These are phyloP conservation scores for Microcebus tavaratra DNA, from an alignment of 2,113 vertebrate species.

Conservation along the genomic window DNA sequence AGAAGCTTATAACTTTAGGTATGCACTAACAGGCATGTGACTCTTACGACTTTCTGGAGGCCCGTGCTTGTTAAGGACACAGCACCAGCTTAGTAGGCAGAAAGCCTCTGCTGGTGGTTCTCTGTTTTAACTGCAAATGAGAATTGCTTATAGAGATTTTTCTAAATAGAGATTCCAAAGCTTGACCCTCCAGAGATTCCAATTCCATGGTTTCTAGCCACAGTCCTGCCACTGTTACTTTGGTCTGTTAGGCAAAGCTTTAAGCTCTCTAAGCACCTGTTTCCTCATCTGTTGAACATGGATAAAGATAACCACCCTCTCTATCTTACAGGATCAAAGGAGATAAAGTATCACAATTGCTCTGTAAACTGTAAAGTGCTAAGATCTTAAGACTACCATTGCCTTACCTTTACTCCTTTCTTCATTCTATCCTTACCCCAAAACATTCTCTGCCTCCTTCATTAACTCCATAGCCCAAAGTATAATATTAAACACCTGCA, in stretches of 20 bases:
- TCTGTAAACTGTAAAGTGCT: background rate
- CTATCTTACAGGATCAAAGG: background rate
- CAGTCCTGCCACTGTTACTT: background rate
- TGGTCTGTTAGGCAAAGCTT: background rate
- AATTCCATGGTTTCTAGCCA: background rate
- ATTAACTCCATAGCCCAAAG: background rate
- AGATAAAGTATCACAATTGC: background rate
- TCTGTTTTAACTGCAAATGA: background rate
- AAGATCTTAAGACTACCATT: background rate
- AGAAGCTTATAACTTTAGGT: background rate
- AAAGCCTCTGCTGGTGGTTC: background rate
- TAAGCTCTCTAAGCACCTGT: background rate
- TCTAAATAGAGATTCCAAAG: background rate
- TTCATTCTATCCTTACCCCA: background rate
- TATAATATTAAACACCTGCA: background rate
- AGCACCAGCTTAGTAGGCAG: background rate
- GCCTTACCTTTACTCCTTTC: background rate
- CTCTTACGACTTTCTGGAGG: background rate
- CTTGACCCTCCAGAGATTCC: background rate
- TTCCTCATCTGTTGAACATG: background rate
- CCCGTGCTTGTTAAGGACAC: background rate
- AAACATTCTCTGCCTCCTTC: background rate
- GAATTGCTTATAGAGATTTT: background rate
- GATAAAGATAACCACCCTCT: background rate
- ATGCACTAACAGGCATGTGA: background rate